phyloP scores from a whole-genome alignment of 2,888 invertebrate species.

The Teinopalpus imperialis region DNA sequence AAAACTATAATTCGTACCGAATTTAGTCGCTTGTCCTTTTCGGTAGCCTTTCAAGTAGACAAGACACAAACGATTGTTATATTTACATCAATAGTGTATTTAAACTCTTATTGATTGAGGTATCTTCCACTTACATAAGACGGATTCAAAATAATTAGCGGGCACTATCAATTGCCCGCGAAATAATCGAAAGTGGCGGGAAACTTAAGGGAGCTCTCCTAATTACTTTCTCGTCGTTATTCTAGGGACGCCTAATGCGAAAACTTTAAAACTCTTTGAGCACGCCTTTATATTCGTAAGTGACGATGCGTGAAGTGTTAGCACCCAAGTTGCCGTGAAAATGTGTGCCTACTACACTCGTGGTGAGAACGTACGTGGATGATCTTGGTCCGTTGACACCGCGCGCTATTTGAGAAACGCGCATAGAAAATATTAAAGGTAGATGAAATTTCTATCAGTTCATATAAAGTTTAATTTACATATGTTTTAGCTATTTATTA shows the following conservation, averaged over 20 bases:
- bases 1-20: too few relatives aligned
- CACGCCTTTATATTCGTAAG: constrained; percentile 45
- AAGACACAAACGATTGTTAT: too few relatives aligned
- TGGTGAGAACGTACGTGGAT: constrained; percentile 44
- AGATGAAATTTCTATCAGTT: too few relatives aligned
- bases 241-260: constrained; percentile 52
- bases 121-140: too few relatives aligned
- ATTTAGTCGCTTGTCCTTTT: too few relatives aligned
- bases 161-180: constrained; percentile 24
- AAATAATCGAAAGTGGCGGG: constrained; percentile 24
- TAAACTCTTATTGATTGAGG: too few relatives aligned
- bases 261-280: constrained; percentile 58
- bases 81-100: too few relatives aligned
- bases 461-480: too few relatives aligned
- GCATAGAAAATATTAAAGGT: too few relatives aligned
- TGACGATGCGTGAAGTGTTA: constrained; percentile 57
- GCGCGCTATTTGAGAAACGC: constrained; percentile 7
- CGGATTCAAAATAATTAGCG: too few relatives aligned
- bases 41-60: too few relatives aligned
- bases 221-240: constrained; percentile 36
- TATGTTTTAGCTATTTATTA: too few relatives aligned
- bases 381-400: constrained; percentile 13
- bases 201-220: constrained; percentile 30
- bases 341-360: constrained; percentile 46
- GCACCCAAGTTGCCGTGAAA: constrained; percentile 68